Percentiles rank a stretch among this genome's conserved stretches.
Evolutionary conservation across 2,888 invertebrate genomes (phyloP).

Genomic region (Cancer borealis): DNA sequence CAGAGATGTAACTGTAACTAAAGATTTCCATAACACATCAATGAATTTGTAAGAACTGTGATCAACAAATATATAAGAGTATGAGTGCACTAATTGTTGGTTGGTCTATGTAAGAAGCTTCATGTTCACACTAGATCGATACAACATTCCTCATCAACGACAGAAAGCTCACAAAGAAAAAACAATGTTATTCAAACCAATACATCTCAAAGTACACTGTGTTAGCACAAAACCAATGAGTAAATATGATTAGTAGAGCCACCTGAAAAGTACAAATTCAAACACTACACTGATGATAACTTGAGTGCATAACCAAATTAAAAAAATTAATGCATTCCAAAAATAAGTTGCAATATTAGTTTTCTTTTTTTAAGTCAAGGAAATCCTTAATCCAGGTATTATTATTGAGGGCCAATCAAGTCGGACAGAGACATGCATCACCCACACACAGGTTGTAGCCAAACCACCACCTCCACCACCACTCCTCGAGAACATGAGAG

Average conservation of each 20-base stretch:
- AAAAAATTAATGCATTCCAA: conserved; percentile 38
- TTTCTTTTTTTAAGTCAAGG: background rate
- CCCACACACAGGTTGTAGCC: conserved; percentile 58
- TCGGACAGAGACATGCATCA: conserved; percentile 62
- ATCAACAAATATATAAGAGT: background rate
- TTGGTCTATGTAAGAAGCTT: conserved; percentile 22
- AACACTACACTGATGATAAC: conserved; percentile 36
- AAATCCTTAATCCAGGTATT: conserved; percentile 25
- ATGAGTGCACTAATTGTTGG: background rate
- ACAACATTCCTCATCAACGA: background rate
- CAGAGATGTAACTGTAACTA: background rate
- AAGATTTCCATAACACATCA: background rate
- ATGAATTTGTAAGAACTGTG: background rate
- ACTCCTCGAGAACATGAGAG: conserved; percentile 64
- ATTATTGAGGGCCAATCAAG: conserved; percentile 41
- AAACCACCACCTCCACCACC: conserved; percentile 72
- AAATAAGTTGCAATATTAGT: conserved; percentile 37
- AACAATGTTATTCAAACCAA: conserved; percentile 1
- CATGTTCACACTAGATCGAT: background rate
- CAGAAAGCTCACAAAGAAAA: conserved; percentile 18
- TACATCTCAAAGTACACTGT: conserved; percentile 36
- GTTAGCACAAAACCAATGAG: conserved; percentile 24
- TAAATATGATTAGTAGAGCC: conserved; percentile 24
- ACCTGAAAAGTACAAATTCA: conserved; percentile 35
- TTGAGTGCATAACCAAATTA: conserved; percentile 15